Evolutionary conservation across 1,140 invertebrate species (phyloP), one percentile per base, ranked within the genome.

Genomic region (Globodera rostochiensis): DNA sequence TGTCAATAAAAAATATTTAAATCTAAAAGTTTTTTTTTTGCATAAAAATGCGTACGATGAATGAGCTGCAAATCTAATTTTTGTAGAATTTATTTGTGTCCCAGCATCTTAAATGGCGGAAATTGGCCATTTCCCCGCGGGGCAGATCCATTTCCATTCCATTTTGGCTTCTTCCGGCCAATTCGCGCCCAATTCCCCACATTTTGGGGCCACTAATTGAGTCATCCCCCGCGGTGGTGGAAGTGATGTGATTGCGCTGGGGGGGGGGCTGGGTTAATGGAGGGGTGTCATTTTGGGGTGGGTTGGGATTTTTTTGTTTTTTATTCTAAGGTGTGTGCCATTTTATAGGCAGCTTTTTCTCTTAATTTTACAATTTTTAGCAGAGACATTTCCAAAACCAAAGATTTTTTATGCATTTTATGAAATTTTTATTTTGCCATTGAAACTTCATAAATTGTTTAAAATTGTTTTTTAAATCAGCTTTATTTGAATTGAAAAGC

Each of bases 101-200:
- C 57, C 19, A 15, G 11, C 57, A 15, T 64, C 57, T 64, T 15
- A 64, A 64, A 13, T 6, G 57, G 25, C 69, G 69, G 69, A 71
- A 71, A 71, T 71, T 71, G 69, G 69, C 36, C 69, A 47, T 47
- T 71, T 71, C 69, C 69, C 69, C 69, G 69, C 69, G 25, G 69
- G 69, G 69, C 69, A 47, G 36, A 36, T 36, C 69, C 69, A 47
- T 45, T 71, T 47, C 69, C 36, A 47, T 36, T 47, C 36, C 69
- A 71, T 71, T 47, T 47, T 36, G 69, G 69, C 69, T 71, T 47
- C 69, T 36, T 36, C 69, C 69, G 36, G 36, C 69, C 69, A 71
- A 71, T 71, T 71, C 69, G 69, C 69, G 69, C 69, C 69, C 69
- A 71, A 71, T 71, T 71, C 69, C 69, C 69, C 69, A 71, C 57